Conservation (phyloP, 2,888 invertebrate genomes). For the Aspidiotus destructor region DNA sequence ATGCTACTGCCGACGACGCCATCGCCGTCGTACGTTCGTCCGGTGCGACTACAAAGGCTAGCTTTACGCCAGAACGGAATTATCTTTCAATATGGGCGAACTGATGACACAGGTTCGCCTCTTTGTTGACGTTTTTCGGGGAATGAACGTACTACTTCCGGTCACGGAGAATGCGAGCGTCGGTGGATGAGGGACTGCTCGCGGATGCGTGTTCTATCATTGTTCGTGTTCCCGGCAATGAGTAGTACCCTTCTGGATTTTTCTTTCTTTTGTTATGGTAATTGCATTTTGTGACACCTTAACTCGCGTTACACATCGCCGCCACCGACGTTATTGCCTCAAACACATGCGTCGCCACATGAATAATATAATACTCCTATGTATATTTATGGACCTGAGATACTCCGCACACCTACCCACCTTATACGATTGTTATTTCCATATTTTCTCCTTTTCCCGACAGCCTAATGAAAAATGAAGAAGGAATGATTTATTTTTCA, state of each 20-base stretch:
- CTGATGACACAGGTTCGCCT: slow-evolving; percentile 25
- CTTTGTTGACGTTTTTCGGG: slow-evolving; percentile 20
- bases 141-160: slow-evolving; percentile 29
- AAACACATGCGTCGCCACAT: too few species aligned
- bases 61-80: slow-evolving; percentile 18
- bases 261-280: slow-evolving; percentile 30
- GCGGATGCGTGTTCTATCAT: slow-evolving; percentile 2
- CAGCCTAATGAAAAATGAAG: too few species aligned
- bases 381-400: too few species aligned
- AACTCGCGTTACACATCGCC: neutral
- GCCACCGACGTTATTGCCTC: too few species aligned
- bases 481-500: too few species aligned
- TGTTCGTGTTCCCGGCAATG: slow-evolving; percentile 3
- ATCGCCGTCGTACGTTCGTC: neutral
- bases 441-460: too few species aligned
- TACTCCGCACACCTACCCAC: too few species aligned
- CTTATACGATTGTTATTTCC: too few species aligned
- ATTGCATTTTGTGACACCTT: slow-evolving; percentile 20
- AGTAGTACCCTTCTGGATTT: slow-evolving; percentile 21
- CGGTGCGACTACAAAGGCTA: neutral
- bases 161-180: slow-evolving; percentile 16
- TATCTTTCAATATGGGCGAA: slow-evolving; percentile 30
- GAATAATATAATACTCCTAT: too few species aligned
- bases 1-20: neutral
- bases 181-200: neutral